Percentiles rank a stretch among this genome's conserved stretches.
Evolutionary conservation across 2,888 invertebrate species (phyloP).

Genomic region (Synanthedon tipuliformis): DNA sequence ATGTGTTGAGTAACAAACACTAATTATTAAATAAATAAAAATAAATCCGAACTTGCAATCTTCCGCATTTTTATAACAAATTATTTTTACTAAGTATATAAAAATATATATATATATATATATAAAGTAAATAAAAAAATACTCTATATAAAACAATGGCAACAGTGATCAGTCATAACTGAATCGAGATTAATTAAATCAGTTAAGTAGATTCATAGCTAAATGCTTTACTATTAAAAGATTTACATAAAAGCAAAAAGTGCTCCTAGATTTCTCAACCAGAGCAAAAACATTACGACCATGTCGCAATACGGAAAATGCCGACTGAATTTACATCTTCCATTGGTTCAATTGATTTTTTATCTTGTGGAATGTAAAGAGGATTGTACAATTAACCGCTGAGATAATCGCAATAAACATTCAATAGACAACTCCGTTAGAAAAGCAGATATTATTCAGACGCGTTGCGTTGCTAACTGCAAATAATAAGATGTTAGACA

Average conservation of each 20-base stretch:
- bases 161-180: not conserved
- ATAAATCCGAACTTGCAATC: too few species aligned
- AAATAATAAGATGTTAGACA: not conserved
- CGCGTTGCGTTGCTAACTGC: not conserved
- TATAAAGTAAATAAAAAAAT: too few species aligned
- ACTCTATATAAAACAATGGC: not conserved
- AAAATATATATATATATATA: too few species aligned
- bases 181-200: not conserved
- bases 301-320: not conserved
- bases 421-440: slow-evolving; percentile 21
- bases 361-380: slow-evolving; percentile 11
- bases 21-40: too few species aligned
- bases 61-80: too few species aligned
- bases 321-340: not conserved
- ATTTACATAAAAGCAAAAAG: not conserved
- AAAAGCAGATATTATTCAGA: slow-evolving; percentile 1
- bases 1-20: too few species aligned
- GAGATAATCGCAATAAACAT: slow-evolving; percentile 29
- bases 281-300: not conserved
- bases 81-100: too few species aligned
- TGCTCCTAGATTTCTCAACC: not conserved
- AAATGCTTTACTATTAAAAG: not conserved
- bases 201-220: not conserved
- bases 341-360: not conserved
- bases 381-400: slow-evolving; percentile 22